These are phyloP conservation scores for Elanoides forficatus DNA, from an alignment of 2,113 vertebrate genomes.

Conservation along the genomic window DNA sequence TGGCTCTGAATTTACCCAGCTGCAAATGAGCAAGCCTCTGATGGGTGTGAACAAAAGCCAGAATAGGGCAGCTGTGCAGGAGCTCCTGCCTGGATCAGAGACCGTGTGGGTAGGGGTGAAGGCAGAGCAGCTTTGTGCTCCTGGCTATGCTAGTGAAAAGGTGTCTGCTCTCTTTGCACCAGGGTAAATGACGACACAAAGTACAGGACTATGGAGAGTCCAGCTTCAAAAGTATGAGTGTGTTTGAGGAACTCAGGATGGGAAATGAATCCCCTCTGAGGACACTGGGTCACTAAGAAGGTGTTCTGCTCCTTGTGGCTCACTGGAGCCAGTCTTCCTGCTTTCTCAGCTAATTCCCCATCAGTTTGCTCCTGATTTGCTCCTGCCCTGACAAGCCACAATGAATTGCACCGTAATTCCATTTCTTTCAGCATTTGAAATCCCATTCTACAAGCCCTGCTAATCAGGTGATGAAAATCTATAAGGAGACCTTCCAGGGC, in stretches of 20 bases:
- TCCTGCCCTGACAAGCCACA: constrained; percentile 50
- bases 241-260: neutral
- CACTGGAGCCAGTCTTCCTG: constrained; percentile 54
- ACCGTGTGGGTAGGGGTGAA: neutral
- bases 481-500: constrained; percentile 49
- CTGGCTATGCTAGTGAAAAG: neutral
- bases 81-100: neutral
- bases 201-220: neutral
- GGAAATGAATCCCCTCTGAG: neutral
- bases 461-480: constrained; percentile 66
- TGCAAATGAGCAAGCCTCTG: neutral
- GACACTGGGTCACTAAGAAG: constrained; percentile 34
- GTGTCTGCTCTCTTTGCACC: neutral
- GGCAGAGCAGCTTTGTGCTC: neutral
- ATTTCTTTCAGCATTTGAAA: constrained; percentile 65
- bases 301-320: constrained; percentile 45
- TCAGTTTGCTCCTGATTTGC: constrained; percentile 55
- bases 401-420: constrained; percentile 57
- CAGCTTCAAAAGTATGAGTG: neutral
- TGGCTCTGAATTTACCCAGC: neutral
- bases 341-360: constrained; percentile 64
- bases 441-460: constrained; percentile 42
- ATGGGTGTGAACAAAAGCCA: neutral
- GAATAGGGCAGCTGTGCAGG: neutral
- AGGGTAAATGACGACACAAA: neutral